A percentile compares a stretch with the other conserved stretches of the same genome.
These are phyloP conservation scores for Drosophila monieri DNA, from an alignment of 2,888 invertebrate species.

Conservation along the genomic window DNA sequence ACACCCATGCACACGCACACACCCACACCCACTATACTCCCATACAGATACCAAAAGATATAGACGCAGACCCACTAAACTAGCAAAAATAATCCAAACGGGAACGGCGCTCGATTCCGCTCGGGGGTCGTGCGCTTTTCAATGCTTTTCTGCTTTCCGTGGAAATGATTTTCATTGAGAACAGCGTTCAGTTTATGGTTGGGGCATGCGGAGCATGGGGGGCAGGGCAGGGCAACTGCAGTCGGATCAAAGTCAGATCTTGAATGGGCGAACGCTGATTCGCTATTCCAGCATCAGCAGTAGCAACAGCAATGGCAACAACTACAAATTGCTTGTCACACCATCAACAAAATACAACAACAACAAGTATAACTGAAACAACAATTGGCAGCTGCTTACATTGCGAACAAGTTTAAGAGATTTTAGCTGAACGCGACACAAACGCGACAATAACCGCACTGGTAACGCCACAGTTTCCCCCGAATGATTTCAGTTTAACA, in stretches of 20 bases:
- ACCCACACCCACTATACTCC: slow-evolving; percentile 14
- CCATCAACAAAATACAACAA: slow-evolving; percentile 16
- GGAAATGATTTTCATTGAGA: slow-evolving; percentile 72
- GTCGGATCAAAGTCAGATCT: slow-evolving; percentile 22
- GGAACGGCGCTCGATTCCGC: slow-evolving; percentile 28
- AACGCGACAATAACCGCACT: slow-evolving; percentile 25
- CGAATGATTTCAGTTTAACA: neutral
- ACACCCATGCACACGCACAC: slow-evolving; percentile 1
- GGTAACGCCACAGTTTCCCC: slow-evolving; percentile 31
- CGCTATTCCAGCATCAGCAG: slow-evolving; percentile 15
- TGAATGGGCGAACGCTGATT: slow-evolving; percentile 8
- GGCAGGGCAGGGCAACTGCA: slow-evolving; percentile 5
- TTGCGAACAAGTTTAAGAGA: slow-evolving; percentile 52
- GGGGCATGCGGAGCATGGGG: slow-evolving; percentile 5
- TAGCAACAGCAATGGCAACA: neutral
- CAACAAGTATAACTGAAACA: slow-evolving; percentile 10
- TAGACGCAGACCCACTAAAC: slow-evolving; percentile 28
- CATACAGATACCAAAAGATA: slow-evolving; percentile 14
- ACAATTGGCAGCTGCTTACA: slow-evolving; percentile 58
- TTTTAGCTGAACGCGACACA: slow-evolving; percentile 44
- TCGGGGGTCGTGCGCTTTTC: slow-evolving; percentile 54
- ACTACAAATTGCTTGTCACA: slow-evolving; percentile 35
- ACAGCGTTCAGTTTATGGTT: slow-evolving; percentile 4
- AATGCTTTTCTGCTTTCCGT: slow-evolving; percentile 55
- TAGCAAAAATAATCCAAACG: slow-evolving; percentile 64